A percentile compares a stretch with the other conserved stretches of the same genome.
These are phyloP conservation scores for Lepidothrix coronata DNA, from an alignment of 2,113 vertebrate genomes.

Conservation along the genomic window DNA sequence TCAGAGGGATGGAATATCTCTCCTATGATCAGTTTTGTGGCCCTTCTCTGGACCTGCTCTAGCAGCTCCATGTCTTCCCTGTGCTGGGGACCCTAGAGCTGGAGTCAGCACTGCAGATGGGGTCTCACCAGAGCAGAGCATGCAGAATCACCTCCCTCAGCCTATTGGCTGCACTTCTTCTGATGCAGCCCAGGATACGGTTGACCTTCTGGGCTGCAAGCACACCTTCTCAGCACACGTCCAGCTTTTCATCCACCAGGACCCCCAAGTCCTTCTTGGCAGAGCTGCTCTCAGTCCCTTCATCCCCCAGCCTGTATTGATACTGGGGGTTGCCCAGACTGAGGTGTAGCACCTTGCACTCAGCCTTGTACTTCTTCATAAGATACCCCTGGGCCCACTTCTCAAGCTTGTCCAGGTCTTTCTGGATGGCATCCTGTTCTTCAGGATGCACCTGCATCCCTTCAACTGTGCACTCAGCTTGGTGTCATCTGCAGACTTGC, in stretches of 20 bases:
- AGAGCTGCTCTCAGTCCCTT: background rate
- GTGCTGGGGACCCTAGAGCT: background rate
- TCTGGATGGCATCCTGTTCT: background rate
- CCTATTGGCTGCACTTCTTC: background rate
- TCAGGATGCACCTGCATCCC: too few relatives aligned
- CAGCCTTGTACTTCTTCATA: background rate
- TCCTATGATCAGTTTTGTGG: background rate
- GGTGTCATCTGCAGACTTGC: background rate
- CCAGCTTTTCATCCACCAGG: background rate
- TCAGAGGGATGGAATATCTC: background rate
- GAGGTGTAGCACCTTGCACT: background rate
- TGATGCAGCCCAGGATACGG: background rate
- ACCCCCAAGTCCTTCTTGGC: background rate
- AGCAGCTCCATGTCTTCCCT: background rate
- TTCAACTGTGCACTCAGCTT: fast-evolving
- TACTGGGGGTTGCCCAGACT: background rate
- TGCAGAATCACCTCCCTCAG: background rate
- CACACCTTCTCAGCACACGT: fast-evolving
- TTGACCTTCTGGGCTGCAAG: background rate
- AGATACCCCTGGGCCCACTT: background rate
- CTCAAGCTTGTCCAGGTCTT: fast-evolving
- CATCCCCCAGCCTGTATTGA: background rate
- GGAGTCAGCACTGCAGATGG: background rate
- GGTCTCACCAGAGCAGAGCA: background rate
- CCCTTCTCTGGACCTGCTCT: background rate